Base-by-base conservation (phyloP, 1,140 invertebrate genomes). In the Drosophila aff. region DNA sequence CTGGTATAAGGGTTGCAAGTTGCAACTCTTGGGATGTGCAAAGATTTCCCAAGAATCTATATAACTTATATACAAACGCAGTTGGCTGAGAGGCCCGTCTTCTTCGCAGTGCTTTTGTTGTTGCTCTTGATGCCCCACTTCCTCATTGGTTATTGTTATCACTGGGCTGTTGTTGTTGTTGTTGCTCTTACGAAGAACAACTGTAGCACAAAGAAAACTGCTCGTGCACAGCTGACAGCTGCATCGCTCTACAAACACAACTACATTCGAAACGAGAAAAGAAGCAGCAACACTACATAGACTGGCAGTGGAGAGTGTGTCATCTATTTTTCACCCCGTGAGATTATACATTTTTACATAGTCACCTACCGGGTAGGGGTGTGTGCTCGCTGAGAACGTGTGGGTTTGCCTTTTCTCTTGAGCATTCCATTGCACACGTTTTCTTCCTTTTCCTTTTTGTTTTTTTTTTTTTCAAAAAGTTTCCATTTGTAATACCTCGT, bases 211-310 rank as follows among this genome's bases (percentile, higher is more conserved):
- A 89, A 86, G 83, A 80, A 82, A 86, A 84, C 50, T 75, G 73
- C 68, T 78, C 77, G 62, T 71, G 72, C 81, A 84, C 83, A 87
- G 84, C 84, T 87, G 83, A 78, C 83, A 84, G 84, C 83, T 87
- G 84, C 83, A 71, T 31, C 55, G 64, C 8, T 71, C 50, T 49
- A 33, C 49, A 68, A 53, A 49, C 36, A 50, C 58, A 41, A 50
- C 59, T 31, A 38, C 36, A 50, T 15, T 3, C 13, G 18, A 57
- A 57, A 40, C 36, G 36, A 26, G 53, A 40, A 57, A 40, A 57
- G 18, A 57, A 55, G 2, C 13, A 55, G 15, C 18, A 62, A 50
- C 40, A 63, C 58, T 31, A 11, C 13, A 16, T 66, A 23, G n/a
- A n/a, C 26, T 26, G 40, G 21, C 38, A 21, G 38, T 33, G 59